Evolutionary conservation across 2,113 vertebrate genomes (phyloP).

Genomic region (Casuarius casuarius): DNA sequence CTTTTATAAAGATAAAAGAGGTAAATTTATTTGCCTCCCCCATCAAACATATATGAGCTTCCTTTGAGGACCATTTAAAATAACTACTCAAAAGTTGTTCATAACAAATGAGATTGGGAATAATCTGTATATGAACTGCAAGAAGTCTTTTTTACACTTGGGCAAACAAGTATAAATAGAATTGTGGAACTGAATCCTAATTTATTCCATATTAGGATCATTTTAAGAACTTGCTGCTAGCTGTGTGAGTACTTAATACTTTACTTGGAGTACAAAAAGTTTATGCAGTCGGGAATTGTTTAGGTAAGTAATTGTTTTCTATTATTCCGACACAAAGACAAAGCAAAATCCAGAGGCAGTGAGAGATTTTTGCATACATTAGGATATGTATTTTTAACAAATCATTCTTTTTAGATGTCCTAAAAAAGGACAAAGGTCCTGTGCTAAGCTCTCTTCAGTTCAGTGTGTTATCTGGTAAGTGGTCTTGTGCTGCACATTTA

Average conservation of each 20-base stretch:
- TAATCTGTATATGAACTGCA: neutral
- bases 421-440: neutral
- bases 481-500: neutral
- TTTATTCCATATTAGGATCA: neutral
- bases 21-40: neutral
- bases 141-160: neutral
- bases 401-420: neutral
- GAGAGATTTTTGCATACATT: neutral
- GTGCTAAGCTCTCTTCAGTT: neutral
- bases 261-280: neutral
- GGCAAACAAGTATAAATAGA: neutral
- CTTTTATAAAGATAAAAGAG: neutral
- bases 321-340: neutral
- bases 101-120: neutral
- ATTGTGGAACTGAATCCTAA: neutral
- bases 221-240: neutral
- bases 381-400: neutral
- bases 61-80: neutral
- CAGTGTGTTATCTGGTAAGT: neutral
- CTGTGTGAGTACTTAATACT: neutral
- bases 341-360: neutral
- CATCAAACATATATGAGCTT: neutral
- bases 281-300: neutral
- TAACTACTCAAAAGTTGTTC: neutral
- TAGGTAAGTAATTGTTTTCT: neutral